Conservation (phyloP, 2,113 vertebrate species). For the Myotis davidii region DNA sequence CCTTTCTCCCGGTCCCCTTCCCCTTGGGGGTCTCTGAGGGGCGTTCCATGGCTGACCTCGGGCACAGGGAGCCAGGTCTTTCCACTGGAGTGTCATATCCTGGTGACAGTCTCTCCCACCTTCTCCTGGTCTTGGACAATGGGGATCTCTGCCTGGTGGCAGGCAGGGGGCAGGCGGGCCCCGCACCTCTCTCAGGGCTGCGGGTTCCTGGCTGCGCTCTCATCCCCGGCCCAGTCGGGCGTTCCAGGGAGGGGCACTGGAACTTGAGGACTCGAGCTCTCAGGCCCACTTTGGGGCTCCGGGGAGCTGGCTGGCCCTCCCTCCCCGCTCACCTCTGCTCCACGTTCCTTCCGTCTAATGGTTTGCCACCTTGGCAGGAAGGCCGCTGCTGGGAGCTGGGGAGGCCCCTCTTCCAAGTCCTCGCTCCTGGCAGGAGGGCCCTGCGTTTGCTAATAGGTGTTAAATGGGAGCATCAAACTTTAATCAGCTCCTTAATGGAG, state of each 20-base stretch:
- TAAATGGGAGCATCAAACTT: slow-evolving; percentile 87
- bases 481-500: slow-evolving; percentile 86
- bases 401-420: slow-evolving; percentile 81
- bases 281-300: not conserved
- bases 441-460: slow-evolving; percentile 85
- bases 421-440: slow-evolving; percentile 65
- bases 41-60: not conserved
- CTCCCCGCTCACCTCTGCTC: not conserved
- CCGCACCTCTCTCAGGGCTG: not conserved
- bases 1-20: not conserved
- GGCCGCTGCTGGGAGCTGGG: slow-evolving; percentile 82
- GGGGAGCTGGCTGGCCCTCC: not conserved
- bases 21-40: not conserved
- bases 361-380: slow-evolving; percentile 78
- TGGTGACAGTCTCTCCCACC: not conserved
- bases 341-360: slow-evolving; percentile 76
- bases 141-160: not conserved
- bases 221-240: not conserved
- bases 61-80: not conserved
- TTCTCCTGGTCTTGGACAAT: not conserved
- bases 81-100: not conserved
- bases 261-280: not conserved
- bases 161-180: not conserved
- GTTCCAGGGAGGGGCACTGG: not conserved
- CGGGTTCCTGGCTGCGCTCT: not conserved